phyloP scores from a whole-genome alignment of 2,888 invertebrate genomes.

The Podabrus alpinus region DNA sequence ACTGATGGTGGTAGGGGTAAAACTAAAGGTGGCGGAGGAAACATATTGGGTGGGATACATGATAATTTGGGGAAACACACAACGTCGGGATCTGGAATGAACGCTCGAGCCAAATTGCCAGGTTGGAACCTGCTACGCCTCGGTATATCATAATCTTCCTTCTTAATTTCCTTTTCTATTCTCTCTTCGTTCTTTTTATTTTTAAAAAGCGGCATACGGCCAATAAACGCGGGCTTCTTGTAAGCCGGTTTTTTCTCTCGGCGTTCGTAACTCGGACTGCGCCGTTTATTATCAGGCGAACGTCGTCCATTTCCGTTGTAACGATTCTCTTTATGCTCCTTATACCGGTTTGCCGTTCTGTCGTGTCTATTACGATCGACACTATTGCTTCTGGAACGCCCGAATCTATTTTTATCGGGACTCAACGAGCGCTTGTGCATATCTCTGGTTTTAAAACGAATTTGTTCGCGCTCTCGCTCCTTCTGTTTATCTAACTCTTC shows the following conservation, averaged over 20 bases:
- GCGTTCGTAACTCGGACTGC: conserved; percentile 31
- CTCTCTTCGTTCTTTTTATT: conserved; percentile 56
- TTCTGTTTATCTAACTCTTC: conserved; percentile 49
- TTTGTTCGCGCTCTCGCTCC: conserved; percentile 48
- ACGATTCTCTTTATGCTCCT: conserved; percentile 42
- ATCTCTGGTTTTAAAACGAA: conserved; percentile 53
- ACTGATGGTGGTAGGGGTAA: conserved; percentile 41
- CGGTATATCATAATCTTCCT: conserved; percentile 53
- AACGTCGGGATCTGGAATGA: conserved; percentile 54
- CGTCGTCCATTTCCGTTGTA: conserved; percentile 49
- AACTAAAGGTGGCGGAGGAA: conserved; percentile 43
- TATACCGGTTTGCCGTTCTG: conserved; percentile 36
- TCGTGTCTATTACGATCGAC: conserved; percentile 36
- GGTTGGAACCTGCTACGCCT: conserved; percentile 52
- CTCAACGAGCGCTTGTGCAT: conserved; percentile 42
- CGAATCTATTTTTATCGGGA: conserved; percentile 30
- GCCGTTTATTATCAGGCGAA: conserved; percentile 40
- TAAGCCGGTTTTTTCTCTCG: conserved; percentile 47
- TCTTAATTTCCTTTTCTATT: conserved; percentile 62
- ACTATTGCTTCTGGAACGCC: conserved; percentile 37
- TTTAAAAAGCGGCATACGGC: conserved; percentile 82
- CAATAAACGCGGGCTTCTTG: conserved; percentile 82
- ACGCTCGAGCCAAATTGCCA: conserved; percentile 51
- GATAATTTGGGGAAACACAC: conserved; percentile 54
- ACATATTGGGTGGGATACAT: conserved; percentile 46